Conservation (phyloP, 2,888 invertebrate genomes). For the Subacronicta megacephala region DNA sequence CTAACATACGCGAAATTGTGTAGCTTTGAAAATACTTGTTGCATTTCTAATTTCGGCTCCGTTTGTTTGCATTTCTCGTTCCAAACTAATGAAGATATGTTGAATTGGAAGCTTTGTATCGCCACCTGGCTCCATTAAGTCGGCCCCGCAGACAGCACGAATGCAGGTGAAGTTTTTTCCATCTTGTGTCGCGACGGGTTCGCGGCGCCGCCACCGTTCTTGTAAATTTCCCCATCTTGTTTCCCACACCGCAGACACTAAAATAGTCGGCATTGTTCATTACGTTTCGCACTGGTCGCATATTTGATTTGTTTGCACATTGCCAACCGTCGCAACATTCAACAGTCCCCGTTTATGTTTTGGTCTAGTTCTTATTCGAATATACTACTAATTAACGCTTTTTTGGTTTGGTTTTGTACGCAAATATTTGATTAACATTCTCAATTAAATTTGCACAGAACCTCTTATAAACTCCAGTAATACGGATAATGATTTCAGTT, state of each 20-base stretch:
- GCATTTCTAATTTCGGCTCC: conserved; percentile 18
- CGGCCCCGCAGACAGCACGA: conserved; percentile 62
- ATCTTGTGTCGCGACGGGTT: conserved; percentile 64
- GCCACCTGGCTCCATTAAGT: conserved; percentile 62
- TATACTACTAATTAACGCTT: conserved; percentile 40
- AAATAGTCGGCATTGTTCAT: conserved; percentile 64
- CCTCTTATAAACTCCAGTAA: conserved; percentile 41
- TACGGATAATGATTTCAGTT: conserved; percentile 61
- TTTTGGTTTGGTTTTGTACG: conserved; percentile 37
- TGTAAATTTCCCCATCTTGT: conserved; percentile 80
- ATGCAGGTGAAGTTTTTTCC: conserved; percentile 67
- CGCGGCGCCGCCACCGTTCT: conserved; percentile 79
- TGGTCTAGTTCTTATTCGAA: conserved; percentile 55
- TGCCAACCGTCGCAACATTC: conserved; percentile 37
- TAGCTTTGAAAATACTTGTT: conserved; percentile 23
- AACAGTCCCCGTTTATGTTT: conserved; percentile 37
- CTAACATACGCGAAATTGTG: conserved; percentile 26
- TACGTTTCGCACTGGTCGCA: conserved; percentile 48
- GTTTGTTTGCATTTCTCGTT: conserved; percentile 36
- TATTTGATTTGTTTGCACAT: conserved; percentile 68
- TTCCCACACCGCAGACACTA: conserved; percentile 69
- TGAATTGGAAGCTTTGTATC: conserved; percentile 36
- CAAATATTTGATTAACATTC: conserved; percentile 50
- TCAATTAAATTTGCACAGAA: conserved; percentile 23
- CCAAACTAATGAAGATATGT: conserved; percentile 36